Base-by-base conservation (phyloP, 2,797 vertebrate species). In the Syndactyla subalaris region DNA sequence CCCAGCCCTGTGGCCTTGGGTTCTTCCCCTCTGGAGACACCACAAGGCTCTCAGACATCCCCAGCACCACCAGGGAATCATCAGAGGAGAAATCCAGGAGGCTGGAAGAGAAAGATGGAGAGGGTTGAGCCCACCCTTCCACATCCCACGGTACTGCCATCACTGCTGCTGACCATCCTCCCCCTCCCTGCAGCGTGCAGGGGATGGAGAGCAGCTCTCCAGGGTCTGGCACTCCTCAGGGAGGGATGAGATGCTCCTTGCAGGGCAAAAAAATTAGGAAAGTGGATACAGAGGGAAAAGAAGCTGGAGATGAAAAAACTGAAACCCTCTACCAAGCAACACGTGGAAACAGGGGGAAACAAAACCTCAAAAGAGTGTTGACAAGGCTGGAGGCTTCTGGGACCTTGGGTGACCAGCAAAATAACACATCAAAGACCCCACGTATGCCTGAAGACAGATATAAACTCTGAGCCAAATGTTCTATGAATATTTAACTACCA, bases 401-500 rank as follows among this genome's bases (percentile, higher is more conserved):
- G 75, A 73, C 18, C 48, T 78, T 34, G 41, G 76, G 75, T 92
- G 89, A 95, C 82, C 89, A 73, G 68, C 93, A 77, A 74, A 95
- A 85, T 48, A 90, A 89, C 77, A 77, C 83, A 52, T 93, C 92
- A 63, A 78, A 91, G 92, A 91, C 91, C 91, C 58, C 82, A 82
- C 1, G 19, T 51, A 23, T 18, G 85, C 92, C 94, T 87, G 95
- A 61, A 88, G 96, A 96, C 85, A 95, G 94, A 90, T 82, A 85
- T 72, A 95, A 96, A 94, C 93, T 86, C 91, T 26, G 70, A 93
- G 93, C 95, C 95, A 95, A 97, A 93, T 39, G 80, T 89, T 46
- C 96, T 80, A 97, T 97, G 97, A 97, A 98, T 98, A 97, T 97
- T 97, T 97, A 97, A 98, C 89, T 59, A 55, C 94, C 93, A 94